These are phyloP conservation scores for Drosophila baimaii DNA, from an alignment of 1,140 invertebrate species.

Conservation along the genomic window DNA sequence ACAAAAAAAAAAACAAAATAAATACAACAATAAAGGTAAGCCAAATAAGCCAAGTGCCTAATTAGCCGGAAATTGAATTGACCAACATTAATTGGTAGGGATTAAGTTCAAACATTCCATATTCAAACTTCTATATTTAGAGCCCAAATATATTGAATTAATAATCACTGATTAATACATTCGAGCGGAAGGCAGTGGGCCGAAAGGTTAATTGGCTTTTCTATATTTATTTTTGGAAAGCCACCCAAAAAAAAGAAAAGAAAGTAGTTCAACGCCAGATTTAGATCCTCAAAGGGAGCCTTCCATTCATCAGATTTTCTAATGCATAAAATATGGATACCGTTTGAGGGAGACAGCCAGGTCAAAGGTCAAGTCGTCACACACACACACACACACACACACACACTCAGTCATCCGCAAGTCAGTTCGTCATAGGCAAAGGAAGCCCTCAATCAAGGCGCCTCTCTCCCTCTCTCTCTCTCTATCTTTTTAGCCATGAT, in stretches of 20 bases:
- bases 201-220: neutral
- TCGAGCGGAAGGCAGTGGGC: neutral
- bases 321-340: neutral
- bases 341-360: neutral
- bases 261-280: constrained; percentile 1
- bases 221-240: neutral
- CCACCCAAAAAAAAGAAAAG: constrained; percentile 5
- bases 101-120: neutral
- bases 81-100: constrained; percentile 19
- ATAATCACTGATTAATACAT: constrained; percentile 3
- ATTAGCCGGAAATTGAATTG: constrained; percentile 27
- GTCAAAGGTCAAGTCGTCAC: constrained; percentile 36
- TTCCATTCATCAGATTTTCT: constrained; percentile 6
- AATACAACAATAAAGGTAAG: too few species aligned
- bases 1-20: neutral
- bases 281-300: neutral
- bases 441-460: constrained; percentile 58
- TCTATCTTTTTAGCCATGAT: constrained; percentile 36
- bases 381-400: constrained; percentile 31
- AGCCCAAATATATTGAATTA: constrained; percentile 6
- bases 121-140: neutral
- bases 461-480: neutral
- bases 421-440: constrained; percentile 42
- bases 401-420: constrained; percentile 31
- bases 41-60: constrained; percentile 10